Percentiles rank a stretch among this genome's conserved stretches.
These are phyloP conservation scores for Drosophila testacea DNA, from an alignment of 2,888 invertebrate genomes.

Conservation along the genomic window DNA sequence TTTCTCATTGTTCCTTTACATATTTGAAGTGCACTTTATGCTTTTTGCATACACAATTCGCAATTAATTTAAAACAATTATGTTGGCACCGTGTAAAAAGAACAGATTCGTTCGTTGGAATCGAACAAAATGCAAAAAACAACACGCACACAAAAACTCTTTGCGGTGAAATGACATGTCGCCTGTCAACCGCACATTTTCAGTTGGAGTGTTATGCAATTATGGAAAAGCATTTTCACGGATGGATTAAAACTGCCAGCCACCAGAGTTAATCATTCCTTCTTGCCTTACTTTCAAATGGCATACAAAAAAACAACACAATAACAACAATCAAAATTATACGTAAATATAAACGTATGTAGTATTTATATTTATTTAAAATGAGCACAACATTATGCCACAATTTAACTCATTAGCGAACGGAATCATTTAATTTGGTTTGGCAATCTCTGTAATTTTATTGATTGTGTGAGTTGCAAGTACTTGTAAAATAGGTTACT, in stretches of 20 bases:
- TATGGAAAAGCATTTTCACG: constrained; percentile 54
- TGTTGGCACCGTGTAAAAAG: constrained; percentile 54
- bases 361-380: background rate
- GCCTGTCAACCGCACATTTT: constrained; percentile 75
- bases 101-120: constrained; percentile 23
- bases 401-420: constrained; percentile 10
- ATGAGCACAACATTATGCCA: background rate
- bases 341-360: no score
- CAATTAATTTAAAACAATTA: constrained; percentile 80
- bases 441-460: background rate
- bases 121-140: constrained; percentile 21
- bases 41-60: constrained; percentile 76
- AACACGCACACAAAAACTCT: constrained; percentile 27
- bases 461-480: background rate
- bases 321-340: no score
- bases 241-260: constrained; percentile 43
- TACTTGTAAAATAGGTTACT: background rate
- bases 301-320: background rate
- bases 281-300: constrained; percentile 31
- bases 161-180: constrained; percentile 78
- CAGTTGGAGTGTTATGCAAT: constrained; percentile 73
- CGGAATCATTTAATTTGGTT: constrained; percentile 6
- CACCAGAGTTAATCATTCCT: constrained; percentile 42
- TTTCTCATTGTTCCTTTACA: constrained; percentile 67
- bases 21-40: constrained; percentile 77